Base-by-base conservation (phyloP, 2,113 vertebrate species). In the Noctilio leporinus region DNA sequence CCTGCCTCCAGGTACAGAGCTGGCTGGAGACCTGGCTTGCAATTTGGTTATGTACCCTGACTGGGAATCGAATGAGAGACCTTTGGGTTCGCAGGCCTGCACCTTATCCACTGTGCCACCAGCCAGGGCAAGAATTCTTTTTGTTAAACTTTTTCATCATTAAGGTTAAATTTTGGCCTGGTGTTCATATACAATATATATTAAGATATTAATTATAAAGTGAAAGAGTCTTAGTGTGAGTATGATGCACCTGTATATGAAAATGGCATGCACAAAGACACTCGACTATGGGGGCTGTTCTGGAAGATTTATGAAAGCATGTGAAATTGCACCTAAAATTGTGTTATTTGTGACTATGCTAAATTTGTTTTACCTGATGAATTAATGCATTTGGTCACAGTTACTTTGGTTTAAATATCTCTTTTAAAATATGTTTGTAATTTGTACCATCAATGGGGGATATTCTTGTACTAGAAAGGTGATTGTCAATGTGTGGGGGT, bases 281-380 rank as follows among this genome's bases (percentile, higher is more conserved):
- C 99, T 99, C 98, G 98, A 98, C 93, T 97, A 91, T 98, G 98
- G 98, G 98, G 98, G 95, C 89, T 98, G 86, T 98, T 98, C 98
- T 99, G 98, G 98, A 99, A 98, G 59, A 87, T 78, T 95, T 91
- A 95, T 78, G 95, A 96, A 97, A 98, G 96, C 97, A 96, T 98
- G 95, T 98, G 97, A 98, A 98, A 97, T 97, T 97, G 97, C 96
- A 97, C 96, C 97, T 95, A 96, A 91, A 97, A 78, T 86, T 97
- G 95, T 98, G 86, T 89, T 87, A 47, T 96, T 97, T 95, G 96
- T 97, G 76, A 93, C 82, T 96, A 96, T 95, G 96, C 96, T 97
- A 40, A 89, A 30, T 96, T 53, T 96, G 51, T 97, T 97, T 64
- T 96, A 97, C 93, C 97, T 97, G 96, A 95, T 98, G 95, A 97